A percentile compares a stretch with the other conserved stretches of the same genome.
Evolutionary conservation across 2,797 vertebrate species (phyloP).

Genomic region (Chloroceryle inda): DNA sequence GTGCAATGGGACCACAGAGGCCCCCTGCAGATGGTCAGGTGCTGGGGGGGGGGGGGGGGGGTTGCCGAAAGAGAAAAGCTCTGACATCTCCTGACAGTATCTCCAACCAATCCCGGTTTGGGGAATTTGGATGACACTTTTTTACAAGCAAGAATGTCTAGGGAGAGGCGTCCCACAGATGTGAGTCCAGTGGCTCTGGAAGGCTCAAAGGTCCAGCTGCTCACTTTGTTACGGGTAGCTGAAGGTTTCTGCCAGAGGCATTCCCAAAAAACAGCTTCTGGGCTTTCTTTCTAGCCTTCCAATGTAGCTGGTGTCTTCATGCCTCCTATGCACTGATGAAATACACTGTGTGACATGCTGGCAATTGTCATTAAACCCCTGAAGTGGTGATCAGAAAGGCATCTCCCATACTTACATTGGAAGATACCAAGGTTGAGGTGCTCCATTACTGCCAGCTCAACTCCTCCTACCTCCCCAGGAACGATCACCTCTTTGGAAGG

Average conservation of each 20-base stretch:
- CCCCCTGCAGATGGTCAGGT: neutral
- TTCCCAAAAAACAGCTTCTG: neutral
- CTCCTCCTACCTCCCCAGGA: neutral
- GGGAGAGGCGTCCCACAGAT: neutral
- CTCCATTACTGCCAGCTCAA: neutral
- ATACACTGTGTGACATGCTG: rapidly evolving
- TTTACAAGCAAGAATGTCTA: neutral
- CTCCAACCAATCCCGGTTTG: neutral
- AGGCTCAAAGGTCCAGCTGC: neutral
- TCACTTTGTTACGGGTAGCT: neutral
- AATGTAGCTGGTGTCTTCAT: neutral
- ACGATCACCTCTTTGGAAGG: neutral
- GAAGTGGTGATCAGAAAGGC: neutral
- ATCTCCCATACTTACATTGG: rapidly evolving
- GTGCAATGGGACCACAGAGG: neutral
- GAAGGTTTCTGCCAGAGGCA: neutral
- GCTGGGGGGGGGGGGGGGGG: no score
- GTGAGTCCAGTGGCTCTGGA: neutral
- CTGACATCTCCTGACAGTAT: neutral
- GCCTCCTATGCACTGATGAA: neutral
- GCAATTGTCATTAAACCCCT: neutral
- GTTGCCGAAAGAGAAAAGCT: no score
- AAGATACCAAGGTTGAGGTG: neutral
- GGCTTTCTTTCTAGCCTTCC: neutral
- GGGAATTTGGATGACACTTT: rapidly evolving